A percentile compares a stretch with the other conserved stretches of the same genome.
Conservation (phyloP, 2,797 vertebrate genomes). For the Squalus acanthias region DNA sequence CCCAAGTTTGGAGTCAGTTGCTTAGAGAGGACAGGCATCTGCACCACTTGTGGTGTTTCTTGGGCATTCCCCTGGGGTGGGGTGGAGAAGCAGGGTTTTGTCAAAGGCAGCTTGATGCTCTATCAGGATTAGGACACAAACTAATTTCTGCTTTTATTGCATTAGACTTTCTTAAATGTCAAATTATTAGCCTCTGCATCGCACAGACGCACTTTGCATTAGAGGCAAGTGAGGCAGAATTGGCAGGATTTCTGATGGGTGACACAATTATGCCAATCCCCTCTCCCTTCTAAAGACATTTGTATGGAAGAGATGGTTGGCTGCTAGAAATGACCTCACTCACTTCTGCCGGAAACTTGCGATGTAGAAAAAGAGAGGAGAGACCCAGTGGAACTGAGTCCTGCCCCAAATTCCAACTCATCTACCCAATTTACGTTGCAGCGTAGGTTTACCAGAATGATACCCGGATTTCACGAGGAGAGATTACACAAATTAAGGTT, state of each 20-base stretch:
- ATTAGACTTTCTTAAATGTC: neutral
- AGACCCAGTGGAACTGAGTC: neutral
- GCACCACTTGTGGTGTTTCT: neutral
- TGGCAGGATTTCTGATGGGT: neutral
- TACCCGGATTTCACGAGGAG: too few species aligned
- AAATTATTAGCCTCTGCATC: neutral
- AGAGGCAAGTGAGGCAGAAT: neutral
- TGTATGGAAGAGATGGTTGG: neutral
- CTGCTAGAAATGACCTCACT: neutral
- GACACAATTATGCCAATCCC: neutral
- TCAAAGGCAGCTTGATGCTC: neutral
- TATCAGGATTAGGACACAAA: neutral
- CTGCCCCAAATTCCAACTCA: neutral
- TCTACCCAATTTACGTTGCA: neutral
- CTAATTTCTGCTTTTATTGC: neutral
- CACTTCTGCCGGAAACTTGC: neutral
- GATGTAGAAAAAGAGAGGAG: neutral
- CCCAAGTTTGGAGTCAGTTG: too few species aligned
- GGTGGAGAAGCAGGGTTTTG: neutral
- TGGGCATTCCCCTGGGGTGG: neutral
- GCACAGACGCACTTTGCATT: neutral
- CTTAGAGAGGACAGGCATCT: neutral
- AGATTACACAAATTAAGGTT: too few species aligned
- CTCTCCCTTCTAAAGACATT: neutral
- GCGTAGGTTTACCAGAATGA: too few species aligned